These are phyloP conservation scores for Oxyura jamaicensis DNA, from an alignment of 2,113 vertebrate genomes.

Conservation along the genomic window DNA sequence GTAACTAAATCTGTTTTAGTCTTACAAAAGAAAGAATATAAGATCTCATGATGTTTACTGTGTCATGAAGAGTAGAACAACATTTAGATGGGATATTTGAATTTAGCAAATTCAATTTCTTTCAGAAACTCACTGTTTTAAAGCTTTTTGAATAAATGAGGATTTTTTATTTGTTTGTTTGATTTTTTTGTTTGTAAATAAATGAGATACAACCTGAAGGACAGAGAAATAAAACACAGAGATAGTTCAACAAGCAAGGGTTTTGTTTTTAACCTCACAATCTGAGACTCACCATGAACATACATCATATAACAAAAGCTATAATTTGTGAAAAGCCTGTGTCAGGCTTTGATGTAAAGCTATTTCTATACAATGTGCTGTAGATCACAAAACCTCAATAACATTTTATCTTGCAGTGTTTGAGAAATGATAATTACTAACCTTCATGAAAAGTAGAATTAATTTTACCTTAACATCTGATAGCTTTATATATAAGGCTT, in stretches of 20 bases:
- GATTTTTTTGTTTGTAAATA: background rate
- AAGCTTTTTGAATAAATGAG: background rate
- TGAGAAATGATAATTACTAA: constrained; percentile 40
- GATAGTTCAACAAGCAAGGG: background rate
- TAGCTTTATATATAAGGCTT: constrained; percentile 16
- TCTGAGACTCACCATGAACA: background rate
- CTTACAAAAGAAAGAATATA: background rate
- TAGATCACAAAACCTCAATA: constrained; percentile 16
- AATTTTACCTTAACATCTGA: constrained; percentile 26
- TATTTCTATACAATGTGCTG: background rate
- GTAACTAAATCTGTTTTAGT: constrained; percentile 19
- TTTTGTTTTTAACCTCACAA: constrained; percentile 38
- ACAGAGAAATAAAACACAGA: constrained; percentile 13
- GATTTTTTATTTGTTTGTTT: background rate
- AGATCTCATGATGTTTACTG: background rate
- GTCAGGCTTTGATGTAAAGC: background rate
- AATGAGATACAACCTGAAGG: background rate
- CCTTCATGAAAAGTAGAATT: constrained; percentile 30
- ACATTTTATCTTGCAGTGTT: background rate
- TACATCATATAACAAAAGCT: background rate
- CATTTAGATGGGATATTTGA: constrained; percentile 3
- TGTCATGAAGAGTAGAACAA: background rate
- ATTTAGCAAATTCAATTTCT: constrained; percentile 31
- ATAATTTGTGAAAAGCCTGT: constrained; percentile 26
- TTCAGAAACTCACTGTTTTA: constrained; percentile 15